A percentile compares a stretch with the other conserved stretches of the same genome.
Evolutionary conservation across 2,113 vertebrate species (phyloP).

Genomic region (Tragelaphus strepsiceros): DNA sequence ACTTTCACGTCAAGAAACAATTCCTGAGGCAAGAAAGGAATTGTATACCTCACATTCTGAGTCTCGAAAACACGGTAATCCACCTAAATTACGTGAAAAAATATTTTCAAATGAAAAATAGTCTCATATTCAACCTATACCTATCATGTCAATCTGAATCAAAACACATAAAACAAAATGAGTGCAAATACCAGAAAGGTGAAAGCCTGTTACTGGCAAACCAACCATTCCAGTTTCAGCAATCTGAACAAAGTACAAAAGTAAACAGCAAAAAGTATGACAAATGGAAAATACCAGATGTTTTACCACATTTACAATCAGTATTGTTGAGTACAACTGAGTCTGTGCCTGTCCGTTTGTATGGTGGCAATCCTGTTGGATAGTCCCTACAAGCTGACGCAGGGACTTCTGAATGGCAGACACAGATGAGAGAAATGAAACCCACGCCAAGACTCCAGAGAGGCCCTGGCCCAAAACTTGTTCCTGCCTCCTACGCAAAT

Average conservation of each 20-base stretch:
- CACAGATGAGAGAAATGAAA: neutral
- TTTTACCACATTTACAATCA: constrained; percentile 46
- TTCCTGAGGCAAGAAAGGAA: constrained; percentile 38
- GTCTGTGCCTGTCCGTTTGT: constrained; percentile 27
- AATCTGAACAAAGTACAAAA: constrained; percentile 54
- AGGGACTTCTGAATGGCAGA: constrained; percentile 46
- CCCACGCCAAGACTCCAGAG: neutral
- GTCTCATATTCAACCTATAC: constrained; percentile 29
- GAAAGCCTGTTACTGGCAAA: constrained; percentile 28
- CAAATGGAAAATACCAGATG: constrained; percentile 32
- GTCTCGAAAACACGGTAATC: constrained; percentile 23
- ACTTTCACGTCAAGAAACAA: constrained; percentile 17
- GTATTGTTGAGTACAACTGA: constrained; percentile 27
- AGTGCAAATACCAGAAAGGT: constrained; percentile 24
- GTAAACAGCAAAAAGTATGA: constrained; percentile 58
- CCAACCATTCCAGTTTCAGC: constrained; percentile 30
- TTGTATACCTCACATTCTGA: constrained; percentile 21
- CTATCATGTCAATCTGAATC: constrained; percentile 36
- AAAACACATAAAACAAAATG: constrained; percentile 45
- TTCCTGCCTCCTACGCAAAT: neutral
- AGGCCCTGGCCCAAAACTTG: neutral
- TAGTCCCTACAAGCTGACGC: constrained; percentile 18
- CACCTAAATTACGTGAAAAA: constrained; percentile 31
- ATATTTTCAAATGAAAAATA: constrained; percentile 31
- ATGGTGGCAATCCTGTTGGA: constrained; percentile 17